Evolutionary conservation across 1,140 invertebrate genomes (phyloP).

Genomic region (Ganaspis sp.): DNA sequence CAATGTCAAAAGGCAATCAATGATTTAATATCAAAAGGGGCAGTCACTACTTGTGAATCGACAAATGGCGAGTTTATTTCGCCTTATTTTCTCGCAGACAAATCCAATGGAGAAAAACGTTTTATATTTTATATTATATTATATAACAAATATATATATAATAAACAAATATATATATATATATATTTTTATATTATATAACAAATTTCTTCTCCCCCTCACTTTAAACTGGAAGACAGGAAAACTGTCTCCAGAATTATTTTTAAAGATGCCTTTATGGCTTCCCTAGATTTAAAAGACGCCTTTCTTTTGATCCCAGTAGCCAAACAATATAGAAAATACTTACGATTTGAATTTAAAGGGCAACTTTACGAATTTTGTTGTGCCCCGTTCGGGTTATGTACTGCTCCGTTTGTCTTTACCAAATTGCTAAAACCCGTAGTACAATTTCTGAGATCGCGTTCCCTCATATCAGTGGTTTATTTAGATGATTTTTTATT

Average conservation of each 20-base stretch:
- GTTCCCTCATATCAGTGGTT: background rate
- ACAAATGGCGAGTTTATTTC: slow-evolving; percentile 34
- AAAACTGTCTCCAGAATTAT: background rate
- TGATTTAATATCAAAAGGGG: background rate
- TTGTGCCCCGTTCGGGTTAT: slow-evolving; percentile 51
- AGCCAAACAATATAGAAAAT: slow-evolving; percentile 43
- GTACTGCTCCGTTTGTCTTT: slow-evolving; percentile 8
- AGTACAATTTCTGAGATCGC: background rate
- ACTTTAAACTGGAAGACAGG: slow-evolving; percentile 59
- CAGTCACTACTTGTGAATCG: background rate
- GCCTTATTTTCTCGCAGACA: slow-evolving; percentile 46
- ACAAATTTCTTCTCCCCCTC: slow-evolving; percentile 53
- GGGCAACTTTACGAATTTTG: slow-evolving; percentile 48
- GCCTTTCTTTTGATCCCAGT: slow-evolving; percentile 24
- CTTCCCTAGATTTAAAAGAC: slow-evolving; percentile 35
- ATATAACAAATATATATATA: no score
- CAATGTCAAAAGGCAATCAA: background rate
- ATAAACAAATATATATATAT: no score
- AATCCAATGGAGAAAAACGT: slow-evolving; percentile 47
- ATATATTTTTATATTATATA: no score
- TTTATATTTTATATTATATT: slow-evolving; percentile 53
- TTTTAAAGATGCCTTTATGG: slow-evolving; percentile 43
- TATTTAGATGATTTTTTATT: slow-evolving; percentile 32
- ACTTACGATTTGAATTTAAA: slow-evolving; percentile 45
- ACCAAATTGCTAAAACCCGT: slow-evolving; percentile 33